Base-by-base conservation (phyloP, 2,888 invertebrate species). In the Parasteatoda lunata region DNA sequence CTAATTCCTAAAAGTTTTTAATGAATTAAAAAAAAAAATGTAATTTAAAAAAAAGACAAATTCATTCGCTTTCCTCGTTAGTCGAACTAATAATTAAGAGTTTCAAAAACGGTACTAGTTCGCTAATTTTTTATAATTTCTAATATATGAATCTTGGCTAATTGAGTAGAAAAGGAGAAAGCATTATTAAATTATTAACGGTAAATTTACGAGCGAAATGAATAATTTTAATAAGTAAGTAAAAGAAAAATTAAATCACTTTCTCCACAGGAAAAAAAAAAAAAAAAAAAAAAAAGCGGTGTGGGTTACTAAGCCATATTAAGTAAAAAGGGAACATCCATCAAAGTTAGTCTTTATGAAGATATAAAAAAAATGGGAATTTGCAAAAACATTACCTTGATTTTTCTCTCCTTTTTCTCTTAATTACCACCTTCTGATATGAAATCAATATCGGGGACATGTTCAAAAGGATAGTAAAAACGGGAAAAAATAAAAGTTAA, bases 121-220 rank as follows among this genome's bases (percentile, higher is more conserved):
- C 0, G 30, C 49, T 48, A 51, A 51, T 51, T 59, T 80, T 80
- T 72, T 45, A 70, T 69, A 79, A 79, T 64, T 51, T 49, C 71
- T 70, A 47, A 59, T 75, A 64, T 70, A 77, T 30, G 45, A 8
- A 9, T 66, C 15, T 9, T 30, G 71, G 77, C 72, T 77, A 83
- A 83, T 83, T 77, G 72, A 30, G 64, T 47, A 45, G 71, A 83
- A 83, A 49, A 65, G 71, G 47, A 49, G 30, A 65, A 65, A 65
- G 65, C 77, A 71, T 83, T 83, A 83, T 83, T 77, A 71, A 83
- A 77, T 83, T 83, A 83, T 77, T 83, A 77, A 77, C 71, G 77
- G 78, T 78, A 68, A 73, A 78, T 84, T 78, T 84, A 54, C 54
- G 15, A 45, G n/a, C 4, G 45, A 11, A 64, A 9, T n/a, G 69